These are phyloP conservation scores for Poeciliopsis turneri DNA, from an alignment of 2,797 vertebrate genomes.

Conservation along the genomic window DNA sequence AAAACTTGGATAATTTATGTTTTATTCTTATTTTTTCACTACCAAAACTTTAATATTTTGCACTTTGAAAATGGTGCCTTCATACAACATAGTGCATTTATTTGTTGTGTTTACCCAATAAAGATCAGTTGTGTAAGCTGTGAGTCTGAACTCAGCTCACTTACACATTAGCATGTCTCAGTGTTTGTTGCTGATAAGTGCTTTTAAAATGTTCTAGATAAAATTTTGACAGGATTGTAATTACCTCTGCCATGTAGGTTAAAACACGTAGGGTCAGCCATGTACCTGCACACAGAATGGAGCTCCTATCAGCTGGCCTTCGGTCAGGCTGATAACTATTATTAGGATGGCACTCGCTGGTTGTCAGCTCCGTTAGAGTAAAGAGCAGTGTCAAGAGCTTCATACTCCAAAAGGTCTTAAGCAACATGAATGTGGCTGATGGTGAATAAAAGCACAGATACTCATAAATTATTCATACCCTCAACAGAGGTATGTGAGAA, in stretches of 20 bases:
- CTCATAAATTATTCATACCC: constrained; percentile 32
- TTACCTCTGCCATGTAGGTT: constrained; percentile 38
- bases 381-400: constrained; percentile 22
- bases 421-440: constrained; percentile 16
- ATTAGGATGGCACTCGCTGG: constrained; percentile 30
- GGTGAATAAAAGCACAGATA: constrained; percentile 19
- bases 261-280: constrained; percentile 40
- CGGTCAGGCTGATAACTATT: constrained; percentile 63
- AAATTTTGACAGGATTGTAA: constrained; percentile 40
- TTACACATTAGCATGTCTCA: not conserved
- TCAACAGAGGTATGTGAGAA: not conserved
- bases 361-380: constrained; percentile 43
- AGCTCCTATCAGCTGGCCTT: constrained; percentile 41
- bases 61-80: not conserved
- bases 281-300: constrained; percentile 18
- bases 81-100: not conserved
- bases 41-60: not conserved
- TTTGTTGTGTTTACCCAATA: not conserved
- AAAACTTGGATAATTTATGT: not conserved
- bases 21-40: not conserved
- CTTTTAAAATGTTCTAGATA: constrained; percentile 20
- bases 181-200: constrained; percentile 22
- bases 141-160: not conserved
- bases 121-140: constrained; percentile 1
- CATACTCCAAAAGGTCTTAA: constrained; percentile 18